Conservation (phyloP, 1,140 invertebrate species). For the Eueides isabella region DNA sequence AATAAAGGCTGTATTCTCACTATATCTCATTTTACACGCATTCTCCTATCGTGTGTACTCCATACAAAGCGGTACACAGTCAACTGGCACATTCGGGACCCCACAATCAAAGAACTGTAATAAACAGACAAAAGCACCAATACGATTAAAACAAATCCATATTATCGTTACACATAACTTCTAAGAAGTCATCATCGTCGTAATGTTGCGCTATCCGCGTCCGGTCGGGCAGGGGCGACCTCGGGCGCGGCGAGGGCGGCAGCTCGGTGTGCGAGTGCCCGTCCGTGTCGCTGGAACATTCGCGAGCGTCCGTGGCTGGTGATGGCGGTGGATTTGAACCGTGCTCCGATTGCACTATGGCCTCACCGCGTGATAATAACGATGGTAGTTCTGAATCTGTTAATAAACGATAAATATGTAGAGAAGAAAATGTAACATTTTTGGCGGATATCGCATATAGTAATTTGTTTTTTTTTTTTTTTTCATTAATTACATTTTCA, state of each 20-base stretch:
- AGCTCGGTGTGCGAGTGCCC: slow-evolving; percentile 66
- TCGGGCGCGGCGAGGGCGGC: slow-evolving; percentile 48
- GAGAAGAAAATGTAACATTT: background rate
- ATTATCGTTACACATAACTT: slow-evolving; percentile 86
- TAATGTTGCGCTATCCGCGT: slow-evolving; percentile 62
- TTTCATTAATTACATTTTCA: too few species aligned
- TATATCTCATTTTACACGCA: too few species aligned
- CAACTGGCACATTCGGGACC: too few species aligned
- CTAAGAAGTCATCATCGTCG: slow-evolving; percentile 88
- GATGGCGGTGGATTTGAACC: slow-evolving; percentile 90
- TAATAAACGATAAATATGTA: background rate
- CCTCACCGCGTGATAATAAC: slow-evolving; percentile 68
- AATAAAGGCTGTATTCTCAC: too few species aligned
- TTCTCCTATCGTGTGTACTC: too few species aligned
- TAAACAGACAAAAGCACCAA: slow-evolving; percentile 28
- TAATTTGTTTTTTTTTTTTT: too few species aligned
- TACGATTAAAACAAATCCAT: slow-evolving; percentile 86
- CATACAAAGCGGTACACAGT: too few species aligned
- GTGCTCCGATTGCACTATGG: slow-evolving; percentile 65
- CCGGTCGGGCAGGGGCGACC: slow-evolving; percentile 42
- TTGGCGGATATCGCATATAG: too few species aligned
- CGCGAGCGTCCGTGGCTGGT: slow-evolving; percentile 88
- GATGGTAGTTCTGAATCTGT: slow-evolving; percentile 73
- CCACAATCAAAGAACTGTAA: background rate
- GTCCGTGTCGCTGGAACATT: slow-evolving; percentile 86